A percentile compares a stretch with the other conserved stretches of the same genome.
Conservation (phyloP, 2,113 vertebrate genomes). For the Emydocephalus ijimae region DNA sequence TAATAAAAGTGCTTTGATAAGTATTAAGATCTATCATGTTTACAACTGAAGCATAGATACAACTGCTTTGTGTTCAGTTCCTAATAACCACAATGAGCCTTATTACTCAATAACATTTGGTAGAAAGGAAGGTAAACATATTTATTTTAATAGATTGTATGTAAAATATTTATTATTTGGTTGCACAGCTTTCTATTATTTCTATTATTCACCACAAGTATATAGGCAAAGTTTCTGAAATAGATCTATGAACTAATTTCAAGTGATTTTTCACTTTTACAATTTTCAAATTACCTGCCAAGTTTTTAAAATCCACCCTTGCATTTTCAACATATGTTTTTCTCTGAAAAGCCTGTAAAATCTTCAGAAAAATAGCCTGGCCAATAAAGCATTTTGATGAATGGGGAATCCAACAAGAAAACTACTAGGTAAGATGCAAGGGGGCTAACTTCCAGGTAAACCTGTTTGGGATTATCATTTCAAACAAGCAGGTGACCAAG, state of each 20-base stretch:
- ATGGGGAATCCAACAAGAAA: neutral
- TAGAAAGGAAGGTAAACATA: neutral
- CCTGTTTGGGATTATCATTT: neutral
- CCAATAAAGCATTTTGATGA: neutral
- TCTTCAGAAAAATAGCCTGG: neutral
- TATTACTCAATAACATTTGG: neutral
- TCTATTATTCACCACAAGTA: neutral
- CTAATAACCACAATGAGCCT: neutral
- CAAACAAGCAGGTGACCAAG: neutral
- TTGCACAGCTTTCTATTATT: neutral
- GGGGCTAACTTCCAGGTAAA: neutral
- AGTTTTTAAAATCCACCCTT: neutral
- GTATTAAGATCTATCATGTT: neutral
- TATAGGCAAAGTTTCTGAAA: neutral
- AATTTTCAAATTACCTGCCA: neutral
- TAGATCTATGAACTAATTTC: neutral
- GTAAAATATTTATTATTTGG: neutral
- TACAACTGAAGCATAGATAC: neutral
- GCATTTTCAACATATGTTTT: neutral
- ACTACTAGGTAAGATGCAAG: neutral
- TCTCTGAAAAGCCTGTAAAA: neutral
- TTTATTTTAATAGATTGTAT: neutral
- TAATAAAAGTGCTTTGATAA: neutral
- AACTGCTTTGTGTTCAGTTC: neutral
- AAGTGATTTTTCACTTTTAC: neutral